Evolutionary conservation across 2,113 vertebrate species (phyloP), one percentile per base, ranked within the genome.

Genomic region (Acrocephalus kingi): DNA sequence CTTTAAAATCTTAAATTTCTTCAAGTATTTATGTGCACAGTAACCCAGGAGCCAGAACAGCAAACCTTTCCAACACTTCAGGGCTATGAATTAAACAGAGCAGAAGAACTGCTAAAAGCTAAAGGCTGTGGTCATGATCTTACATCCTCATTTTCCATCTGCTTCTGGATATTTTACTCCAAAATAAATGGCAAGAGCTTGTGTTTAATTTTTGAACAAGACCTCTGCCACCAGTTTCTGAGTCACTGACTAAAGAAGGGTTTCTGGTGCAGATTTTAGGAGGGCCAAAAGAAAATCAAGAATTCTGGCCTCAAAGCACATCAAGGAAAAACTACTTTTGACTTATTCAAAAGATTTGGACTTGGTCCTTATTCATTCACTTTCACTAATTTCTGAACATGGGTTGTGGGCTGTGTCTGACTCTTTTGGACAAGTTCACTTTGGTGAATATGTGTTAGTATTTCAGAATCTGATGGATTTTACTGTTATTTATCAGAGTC

Each of bases 301-400:
- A 74, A 62, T 35, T 81, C 10, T 4, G 0, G 20, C n/a, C 33
- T 78, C 0, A 0, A 78, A 91, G 17, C 6, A 37, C 3, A 3
- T 49, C 22, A 62, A 61, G 37, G 25, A 35, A 81, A 83, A 91
- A 39, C 10, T 64, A 22, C 23, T 49, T 13, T 58, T 77, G 77
- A 45, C 5, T 49, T 49, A 54, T 31, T 77, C 13, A 77, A 15
- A 77, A 22, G 7, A 25, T 66, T 77, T 54, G 28, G 20, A 28
- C 11, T 28, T 31, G 7, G 13, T 61, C 17, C 27, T 72, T 46
- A 46, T 43, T 59, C 13, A 25, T 48, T 64, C 15, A 11, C 39
- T 48, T 79, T 51, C 28, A 67, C 7, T 45, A 19, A 54, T 52
- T 79, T 45, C 71, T 88, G 24, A 67, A 24, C 8, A 24, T 5